These are phyloP conservation scores for Borostomias antarcticus DNA, from an alignment of 2,797 vertebrate species.

Conservation along the genomic window DNA sequence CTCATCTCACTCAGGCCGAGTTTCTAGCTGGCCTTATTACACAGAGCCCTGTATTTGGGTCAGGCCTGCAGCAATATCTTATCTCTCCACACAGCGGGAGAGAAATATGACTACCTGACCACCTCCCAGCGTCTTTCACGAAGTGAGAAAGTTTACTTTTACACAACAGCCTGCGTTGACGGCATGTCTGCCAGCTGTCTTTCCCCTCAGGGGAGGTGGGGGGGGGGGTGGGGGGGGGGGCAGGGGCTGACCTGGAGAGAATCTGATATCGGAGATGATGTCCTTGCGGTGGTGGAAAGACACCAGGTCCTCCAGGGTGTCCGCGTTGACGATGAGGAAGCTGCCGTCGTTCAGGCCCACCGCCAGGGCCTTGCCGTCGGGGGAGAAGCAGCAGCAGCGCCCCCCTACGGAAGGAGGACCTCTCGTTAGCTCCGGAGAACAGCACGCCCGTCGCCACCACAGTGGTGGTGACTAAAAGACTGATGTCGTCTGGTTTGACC, in stretches of 20 bases:
- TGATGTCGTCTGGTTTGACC: conserved; percentile 47
- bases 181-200: not conserved
- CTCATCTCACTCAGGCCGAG: conserved; percentile 54
- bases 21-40: conserved; percentile 64
- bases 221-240: not conserved
- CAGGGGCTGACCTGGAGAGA: conserved; percentile 89
- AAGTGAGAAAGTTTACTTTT: conserved; percentile 24
- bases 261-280: conserved; percentile 94
- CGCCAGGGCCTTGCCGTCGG: conserved; percentile 94
- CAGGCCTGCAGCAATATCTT: conserved; percentile 58
- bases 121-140: not conserved
- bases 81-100: conserved; percentile 43
- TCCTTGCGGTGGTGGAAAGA: conserved; percentile 99
- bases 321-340: conserved; percentile 96
- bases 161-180: conserved; percentile 38
- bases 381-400: conserved; percentile 96
- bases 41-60: conserved; percentile 67
- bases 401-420: conserved; percentile 79
- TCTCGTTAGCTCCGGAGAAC: conserved; percentile 18
- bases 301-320: conserved; percentile 96
- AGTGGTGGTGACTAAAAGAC: not conserved
- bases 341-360: conserved; percentile 97
- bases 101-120: conserved; percentile 39
- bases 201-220: conserved; percentile 10
- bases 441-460: not conserved